Conservation (phyloP, 2,113 vertebrate species). For the Megalops atlanticus region DNA sequence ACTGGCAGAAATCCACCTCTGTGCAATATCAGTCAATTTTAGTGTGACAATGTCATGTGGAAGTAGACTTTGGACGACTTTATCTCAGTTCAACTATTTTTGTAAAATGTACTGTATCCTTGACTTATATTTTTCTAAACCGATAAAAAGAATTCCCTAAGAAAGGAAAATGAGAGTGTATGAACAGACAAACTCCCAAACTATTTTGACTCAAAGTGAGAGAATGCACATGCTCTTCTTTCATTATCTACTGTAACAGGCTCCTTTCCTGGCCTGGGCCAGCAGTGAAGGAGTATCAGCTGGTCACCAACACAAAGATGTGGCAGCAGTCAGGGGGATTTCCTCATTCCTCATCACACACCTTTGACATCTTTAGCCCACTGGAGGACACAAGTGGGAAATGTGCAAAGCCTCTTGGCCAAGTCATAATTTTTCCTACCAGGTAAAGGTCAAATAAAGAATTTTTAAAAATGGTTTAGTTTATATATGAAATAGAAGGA, state of each 20-base stretch:
- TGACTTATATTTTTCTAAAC: slow-evolving; percentile 75
- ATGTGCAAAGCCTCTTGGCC: too few relatives aligned
- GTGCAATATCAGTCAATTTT: slow-evolving; percentile 63
- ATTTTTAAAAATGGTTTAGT: slow-evolving; percentile 39
- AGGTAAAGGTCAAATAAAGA: too few relatives aligned
- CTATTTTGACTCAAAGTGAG: not conserved
- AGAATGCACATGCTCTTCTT: not conserved
- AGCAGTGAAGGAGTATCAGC: not conserved
- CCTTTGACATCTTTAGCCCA: not conserved
- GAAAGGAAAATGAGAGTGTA: slow-evolving; percentile 7
- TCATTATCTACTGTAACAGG: not conserved
- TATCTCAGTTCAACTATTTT: slow-evolving; percentile 67
- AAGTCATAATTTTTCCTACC: too few relatives aligned
- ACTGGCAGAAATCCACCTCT: slow-evolving; percentile 56
- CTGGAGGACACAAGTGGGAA: not conserved
- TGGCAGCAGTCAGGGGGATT: not conserved
- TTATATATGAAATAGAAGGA: slow-evolving; percentile 43
- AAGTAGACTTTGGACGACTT: slow-evolving; percentile 53
- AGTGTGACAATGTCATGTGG: slow-evolving; percentile 57
- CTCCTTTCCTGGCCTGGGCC: not conserved
- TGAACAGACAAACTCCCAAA: not conserved
- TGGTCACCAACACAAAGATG: not conserved
- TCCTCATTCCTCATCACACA: not conserved
- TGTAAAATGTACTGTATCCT: slow-evolving; percentile 64
- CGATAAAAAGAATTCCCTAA: slow-evolving; percentile 7